These are phyloP conservation scores for Epistrophe grossulariae DNA, from an alignment of 2,888 invertebrate genomes.

Conservation along the genomic window DNA sequence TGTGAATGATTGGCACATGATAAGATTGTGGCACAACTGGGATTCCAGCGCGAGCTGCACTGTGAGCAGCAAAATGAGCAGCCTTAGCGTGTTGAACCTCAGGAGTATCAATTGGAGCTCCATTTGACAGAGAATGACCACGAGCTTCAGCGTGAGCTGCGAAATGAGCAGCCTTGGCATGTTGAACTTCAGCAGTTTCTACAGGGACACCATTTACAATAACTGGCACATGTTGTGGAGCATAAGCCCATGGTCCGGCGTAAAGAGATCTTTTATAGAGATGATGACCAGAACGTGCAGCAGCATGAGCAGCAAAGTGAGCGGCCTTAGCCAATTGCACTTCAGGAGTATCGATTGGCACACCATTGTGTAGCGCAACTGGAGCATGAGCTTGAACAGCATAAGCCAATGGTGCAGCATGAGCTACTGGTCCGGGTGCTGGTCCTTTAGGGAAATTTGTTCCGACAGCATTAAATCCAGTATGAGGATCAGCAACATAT, in stretches of 20 bases:
- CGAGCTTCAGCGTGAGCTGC: slow-evolving; percentile 83
- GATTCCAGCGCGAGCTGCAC: slow-evolving; percentile 80
- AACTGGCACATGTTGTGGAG: slow-evolving; percentile 80
- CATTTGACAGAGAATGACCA: slow-evolving; percentile 79
- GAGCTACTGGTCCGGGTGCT: slow-evolving; percentile 77
- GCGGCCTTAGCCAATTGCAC: slow-evolving; percentile 85
- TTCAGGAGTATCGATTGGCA: slow-evolving; percentile 83
- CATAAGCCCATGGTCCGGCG: slow-evolving; percentile 79
- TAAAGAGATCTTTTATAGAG: slow-evolving; percentile 84
- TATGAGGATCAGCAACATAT: slow-evolving; percentile 87
- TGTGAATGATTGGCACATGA: slow-evolving; percentile 83
- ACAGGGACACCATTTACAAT: slow-evolving; percentile 84
- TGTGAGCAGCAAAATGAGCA: slow-evolving; percentile 83
- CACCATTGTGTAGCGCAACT: slow-evolving; percentile 81
- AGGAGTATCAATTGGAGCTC: slow-evolving; percentile 83
- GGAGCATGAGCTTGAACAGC: slow-evolving; percentile 81
- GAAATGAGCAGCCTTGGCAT: slow-evolving; percentile 83
- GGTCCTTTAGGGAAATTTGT: slow-evolving; percentile 87
- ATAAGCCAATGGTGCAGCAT: slow-evolving; percentile 77
- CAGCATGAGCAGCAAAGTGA: slow-evolving; percentile 85
- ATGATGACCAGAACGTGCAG: slow-evolving; percentile 83
- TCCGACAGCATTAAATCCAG: slow-evolving; percentile 88
- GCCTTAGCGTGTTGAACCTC: slow-evolving; percentile 84
- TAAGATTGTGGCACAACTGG: slow-evolving; percentile 79
- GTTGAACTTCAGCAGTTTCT: slow-evolving; percentile 85